Base-by-base conservation (phyloP, 2,797 vertebrate species). In the Alcedo quadribrachys region DNA sequence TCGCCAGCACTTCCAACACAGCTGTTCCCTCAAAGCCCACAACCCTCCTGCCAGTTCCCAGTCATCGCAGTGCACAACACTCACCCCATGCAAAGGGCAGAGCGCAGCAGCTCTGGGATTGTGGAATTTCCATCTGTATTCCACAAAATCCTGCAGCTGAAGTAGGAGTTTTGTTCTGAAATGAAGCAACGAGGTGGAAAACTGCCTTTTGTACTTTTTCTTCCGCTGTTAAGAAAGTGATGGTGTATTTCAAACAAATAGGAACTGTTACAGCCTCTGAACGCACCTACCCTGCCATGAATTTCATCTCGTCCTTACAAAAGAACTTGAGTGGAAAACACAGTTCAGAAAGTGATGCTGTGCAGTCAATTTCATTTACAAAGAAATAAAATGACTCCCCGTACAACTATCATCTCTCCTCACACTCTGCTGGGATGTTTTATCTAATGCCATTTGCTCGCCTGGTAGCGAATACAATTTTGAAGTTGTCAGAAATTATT, bases 221-320 rank as follows among this genome's bases (percentile, higher is more conserved):
- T 81, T 93, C 87, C 68, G 85, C 73, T 87, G 66, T 58, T 92
- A 67, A 89, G 82, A 83, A 89, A 94, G 70, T 74, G 77, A 76
- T 61, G n/a, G 27, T 85, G 71, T 82, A 90, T 95, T 96, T 96
- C 94, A 96, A 94, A 96, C 37, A 92, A 86, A 93, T 51, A 94
- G 74, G 69, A 97, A 95, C 50, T 91, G 69, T 83, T 96, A 85
- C 48, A 90, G 48, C 94, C 74, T 96, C 75, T 89, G 71, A 95
- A 97, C 94, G 71, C 71, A 84, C 60, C 61, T 93, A 93, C 50
- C 20, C 61, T 89, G 50, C 84, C 96, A 96, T 94, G 80, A 97
- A 97, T 95, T 96, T 96, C 96, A 97, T 97, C 97, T 97, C 95
- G 97, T 97, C 89, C 79, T 96, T 93, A 97, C 89, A 92, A 96